Percentiles rank a stretch among this genome's conserved stretches.
phyloP scores from a whole-genome alignment of 2,888 invertebrate genomes.

The Lamellibrachia columna region DNA sequence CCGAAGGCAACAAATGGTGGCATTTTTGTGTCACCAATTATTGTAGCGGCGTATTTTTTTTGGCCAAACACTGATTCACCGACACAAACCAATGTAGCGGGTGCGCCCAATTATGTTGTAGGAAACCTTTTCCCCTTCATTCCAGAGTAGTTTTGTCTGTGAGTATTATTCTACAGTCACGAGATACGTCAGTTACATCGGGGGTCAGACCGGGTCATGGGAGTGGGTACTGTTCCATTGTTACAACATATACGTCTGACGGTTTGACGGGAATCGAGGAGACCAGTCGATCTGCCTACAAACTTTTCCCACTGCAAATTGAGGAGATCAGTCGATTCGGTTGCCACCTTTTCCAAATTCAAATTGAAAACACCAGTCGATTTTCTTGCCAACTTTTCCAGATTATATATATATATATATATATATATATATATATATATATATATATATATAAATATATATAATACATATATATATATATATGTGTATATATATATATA shows the following conservation, averaged over 20 bases:
- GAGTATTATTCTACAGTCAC: not conserved
- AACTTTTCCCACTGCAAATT: not conserved
- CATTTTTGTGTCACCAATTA: not conserved
- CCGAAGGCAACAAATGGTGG: not conserved
- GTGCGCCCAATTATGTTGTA: not conserved
- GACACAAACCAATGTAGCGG: not conserved
- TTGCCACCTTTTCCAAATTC: no score
- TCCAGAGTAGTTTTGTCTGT: not conserved
- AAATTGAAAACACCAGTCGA: no score
- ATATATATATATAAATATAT: no score
- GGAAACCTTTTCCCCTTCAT: not conserved
- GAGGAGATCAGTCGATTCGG: not conserved
- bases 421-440: no score
- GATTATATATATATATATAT: no score
- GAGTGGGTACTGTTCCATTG: not conserved
- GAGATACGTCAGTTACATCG: not conserved
- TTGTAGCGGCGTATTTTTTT: not conserved
- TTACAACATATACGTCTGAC: not conserved
- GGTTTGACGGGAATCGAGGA: not conserved
- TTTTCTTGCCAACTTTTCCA: no score
- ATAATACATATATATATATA: no score
- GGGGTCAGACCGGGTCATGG: not conserved
- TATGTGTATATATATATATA: no score
- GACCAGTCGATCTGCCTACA: not conserved
- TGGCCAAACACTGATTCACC: not conserved